Conservation (phyloP, 1,140 invertebrate genomes). For the Oedothorax gibbosus region DNA sequence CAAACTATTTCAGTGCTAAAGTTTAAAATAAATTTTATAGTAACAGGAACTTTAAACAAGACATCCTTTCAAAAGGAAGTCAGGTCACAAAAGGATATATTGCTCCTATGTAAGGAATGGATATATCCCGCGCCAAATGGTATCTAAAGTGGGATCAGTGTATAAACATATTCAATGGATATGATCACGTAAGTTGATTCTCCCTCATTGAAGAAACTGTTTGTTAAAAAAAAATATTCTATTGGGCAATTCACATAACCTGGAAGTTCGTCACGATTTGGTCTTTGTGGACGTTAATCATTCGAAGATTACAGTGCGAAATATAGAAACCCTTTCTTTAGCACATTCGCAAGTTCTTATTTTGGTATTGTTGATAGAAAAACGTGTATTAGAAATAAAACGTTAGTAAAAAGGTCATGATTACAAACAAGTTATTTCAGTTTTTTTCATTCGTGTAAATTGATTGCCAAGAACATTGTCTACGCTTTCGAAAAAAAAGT, state of each 20-base stretch:
- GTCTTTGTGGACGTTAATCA: conserved; percentile 32
- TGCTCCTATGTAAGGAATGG: too few relatives aligned
- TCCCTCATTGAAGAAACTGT: neutral
- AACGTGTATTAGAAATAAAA: conserved; percentile 5
- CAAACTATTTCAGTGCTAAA: too few relatives aligned
- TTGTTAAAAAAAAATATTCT: neutral
- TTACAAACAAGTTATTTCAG: too few relatives aligned
- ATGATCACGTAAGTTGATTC: conserved; percentile 18
- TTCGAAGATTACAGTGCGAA: conserved; percentile 33
- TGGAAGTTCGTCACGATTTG: conserved; percentile 23
- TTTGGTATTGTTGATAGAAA: neutral
- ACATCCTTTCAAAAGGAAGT: too few relatives aligned
- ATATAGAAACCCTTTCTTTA: conserved; percentile 19
- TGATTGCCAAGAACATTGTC: too few relatives aligned
- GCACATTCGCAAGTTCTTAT: neutral
- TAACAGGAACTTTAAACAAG: too few relatives aligned
- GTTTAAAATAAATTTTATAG: too few relatives aligned
- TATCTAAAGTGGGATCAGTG: neutral
- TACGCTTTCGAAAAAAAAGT: too few relatives aligned
- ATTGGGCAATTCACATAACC: conserved; percentile 15
- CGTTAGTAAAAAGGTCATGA: too few relatives aligned
- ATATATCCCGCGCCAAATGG: too few relatives aligned
- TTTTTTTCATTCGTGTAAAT: too few relatives aligned
- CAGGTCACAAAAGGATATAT: too few relatives aligned
- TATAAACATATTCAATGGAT: neutral